Evolutionary conservation across 2,113 vertebrate species (phyloP).

Genomic region (Urocitellus parryii): DNA sequence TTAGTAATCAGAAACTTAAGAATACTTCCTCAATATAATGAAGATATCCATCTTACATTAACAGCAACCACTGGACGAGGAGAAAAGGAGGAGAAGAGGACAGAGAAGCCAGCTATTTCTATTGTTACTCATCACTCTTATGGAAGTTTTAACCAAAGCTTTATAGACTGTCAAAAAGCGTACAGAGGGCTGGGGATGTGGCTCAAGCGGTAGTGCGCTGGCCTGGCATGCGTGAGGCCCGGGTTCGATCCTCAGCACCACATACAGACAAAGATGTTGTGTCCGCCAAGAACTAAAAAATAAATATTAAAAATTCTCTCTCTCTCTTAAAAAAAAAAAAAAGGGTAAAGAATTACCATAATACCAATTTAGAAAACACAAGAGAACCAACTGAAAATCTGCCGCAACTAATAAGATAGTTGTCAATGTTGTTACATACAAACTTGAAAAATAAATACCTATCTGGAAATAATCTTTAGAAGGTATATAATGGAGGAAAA

Average conservation of each 20-base stretch:
- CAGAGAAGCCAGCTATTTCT: background rate
- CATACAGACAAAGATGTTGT: too few species aligned
- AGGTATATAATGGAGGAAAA: background rate
- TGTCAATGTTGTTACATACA: background rate
- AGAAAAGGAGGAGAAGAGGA: background rate
- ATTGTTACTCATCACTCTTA: background rate
- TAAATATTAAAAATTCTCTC: too few species aligned
- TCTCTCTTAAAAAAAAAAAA: background rate
- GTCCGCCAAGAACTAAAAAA: too few species aligned
- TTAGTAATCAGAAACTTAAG: background rate
- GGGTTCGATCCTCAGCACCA: too few species aligned
- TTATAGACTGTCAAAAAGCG: background rate
- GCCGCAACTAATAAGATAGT: background rate
- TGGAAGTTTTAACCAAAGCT: background rate
- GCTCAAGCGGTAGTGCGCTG: too few species aligned
- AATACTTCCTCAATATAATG: background rate
- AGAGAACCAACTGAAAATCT: constrained; percentile 21
- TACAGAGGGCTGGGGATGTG: background rate
- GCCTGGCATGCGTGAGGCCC: too few species aligned
- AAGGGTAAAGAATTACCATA: background rate
- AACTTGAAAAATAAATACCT: constrained; percentile 12
- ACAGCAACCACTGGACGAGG: background rate
- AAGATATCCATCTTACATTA: background rate
- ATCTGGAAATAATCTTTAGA: constrained; percentile 23
- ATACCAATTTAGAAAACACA: background rate